A percentile compares a stretch with the other conserved stretches of the same genome.
Conservation (phyloP, 2,888 invertebrate genomes). For the Orthosia cruda region DNA sequence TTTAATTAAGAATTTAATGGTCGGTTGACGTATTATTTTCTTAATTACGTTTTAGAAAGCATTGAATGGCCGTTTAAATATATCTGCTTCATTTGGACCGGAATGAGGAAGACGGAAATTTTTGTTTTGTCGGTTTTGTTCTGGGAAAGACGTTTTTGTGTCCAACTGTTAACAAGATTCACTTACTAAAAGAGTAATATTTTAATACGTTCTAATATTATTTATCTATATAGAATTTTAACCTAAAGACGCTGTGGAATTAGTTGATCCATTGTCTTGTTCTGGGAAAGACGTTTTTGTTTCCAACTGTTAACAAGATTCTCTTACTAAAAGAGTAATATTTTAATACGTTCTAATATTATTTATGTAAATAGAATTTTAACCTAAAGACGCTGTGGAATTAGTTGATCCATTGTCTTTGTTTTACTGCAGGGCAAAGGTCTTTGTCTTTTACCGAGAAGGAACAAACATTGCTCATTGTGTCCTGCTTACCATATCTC, state of each 20-base stretch:
- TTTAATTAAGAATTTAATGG: conserved; percentile 69
- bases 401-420: no score
- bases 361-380: no score
- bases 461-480: neutral
- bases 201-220: no score
- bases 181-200: no score
- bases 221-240: no score
- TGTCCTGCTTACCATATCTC: no score
- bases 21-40: conserved; percentile 62
- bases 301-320: neutral
- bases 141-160: neutral
- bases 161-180: neutral
- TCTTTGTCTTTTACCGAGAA: neutral
- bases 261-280: conserved; percentile 2
- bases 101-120: conserved; percentile 19
- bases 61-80: conserved; percentile 53
- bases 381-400: no score
- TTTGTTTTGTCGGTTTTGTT: neutral
- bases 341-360: no score
- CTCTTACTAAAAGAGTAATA: no score
- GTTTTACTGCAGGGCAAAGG: no score
- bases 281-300: neutral
- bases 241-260: no score
- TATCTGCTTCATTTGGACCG: conserved; percentile 39
- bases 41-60: conserved; percentile 63